Evolutionary conservation across 2,113 vertebrate genomes (phyloP).

Genomic region (Proterorhinus semilunaris): DNA sequence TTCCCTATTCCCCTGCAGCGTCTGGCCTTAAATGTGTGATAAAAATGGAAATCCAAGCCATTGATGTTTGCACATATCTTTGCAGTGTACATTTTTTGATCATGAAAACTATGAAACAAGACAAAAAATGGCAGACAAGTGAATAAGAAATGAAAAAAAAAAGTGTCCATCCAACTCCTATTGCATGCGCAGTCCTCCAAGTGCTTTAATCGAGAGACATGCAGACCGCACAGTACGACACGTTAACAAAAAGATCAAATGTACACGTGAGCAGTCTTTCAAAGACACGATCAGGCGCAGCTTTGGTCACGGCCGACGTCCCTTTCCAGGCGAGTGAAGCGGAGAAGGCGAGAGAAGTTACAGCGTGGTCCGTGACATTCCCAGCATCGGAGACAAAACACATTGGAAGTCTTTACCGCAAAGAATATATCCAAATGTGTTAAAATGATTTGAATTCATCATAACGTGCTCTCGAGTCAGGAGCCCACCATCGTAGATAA

Average conservation of each 20-base stretch:
- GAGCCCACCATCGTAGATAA: no score
- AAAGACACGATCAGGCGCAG: constrained; percentile 37
- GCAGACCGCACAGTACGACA: constrained; percentile 36
- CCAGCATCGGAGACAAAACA: background rate
- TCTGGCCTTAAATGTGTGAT: no score
- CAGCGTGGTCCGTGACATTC: no score
- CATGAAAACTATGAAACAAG: constrained; percentile 53
- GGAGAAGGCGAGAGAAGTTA: no score
- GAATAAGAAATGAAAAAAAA: constrained; percentile 19
- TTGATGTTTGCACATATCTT: no score
- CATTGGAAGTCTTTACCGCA: no score
- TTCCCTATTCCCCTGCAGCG: no score
- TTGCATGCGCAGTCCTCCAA: constrained; percentile 55
- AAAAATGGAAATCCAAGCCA: no score
- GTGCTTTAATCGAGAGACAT: constrained; percentile 57
- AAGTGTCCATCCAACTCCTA: constrained; percentile 28
- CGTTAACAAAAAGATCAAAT: constrained; percentile 17
- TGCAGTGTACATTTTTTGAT: constrained; percentile 2
- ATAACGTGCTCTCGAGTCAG: no score
- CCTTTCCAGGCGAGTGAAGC: background rate
- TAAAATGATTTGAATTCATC: no score
- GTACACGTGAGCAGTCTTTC: background rate
- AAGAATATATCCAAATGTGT: no score
- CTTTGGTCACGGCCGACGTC: constrained; percentile 62
- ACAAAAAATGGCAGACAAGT: constrained; percentile 29